phyloP scores from a whole-genome alignment of 2,113 vertebrate species.

The Chloropsis hardwickii region DNA sequence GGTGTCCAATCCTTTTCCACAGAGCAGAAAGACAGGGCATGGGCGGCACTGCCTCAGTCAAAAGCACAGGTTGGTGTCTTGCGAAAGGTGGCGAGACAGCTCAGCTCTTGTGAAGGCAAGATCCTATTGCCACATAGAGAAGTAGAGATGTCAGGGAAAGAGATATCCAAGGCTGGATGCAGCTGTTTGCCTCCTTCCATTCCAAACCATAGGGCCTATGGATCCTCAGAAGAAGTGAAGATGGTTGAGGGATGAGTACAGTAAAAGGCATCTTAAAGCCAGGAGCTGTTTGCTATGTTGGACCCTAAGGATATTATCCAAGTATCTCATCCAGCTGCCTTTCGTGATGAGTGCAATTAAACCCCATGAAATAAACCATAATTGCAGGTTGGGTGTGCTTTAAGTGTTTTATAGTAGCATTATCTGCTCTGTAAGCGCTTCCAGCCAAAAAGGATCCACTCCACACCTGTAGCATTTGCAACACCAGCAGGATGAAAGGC shows the following conservation, averaged over 20 bases:
- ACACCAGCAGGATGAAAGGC: background rate
- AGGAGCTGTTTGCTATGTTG: background rate
- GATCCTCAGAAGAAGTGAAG: background rate
- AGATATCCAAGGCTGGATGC: background rate
- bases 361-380: background rate
- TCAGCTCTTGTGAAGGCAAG: background rate
- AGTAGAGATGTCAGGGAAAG: background rate
- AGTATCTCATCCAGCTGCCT: background rate
- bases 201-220: background rate
- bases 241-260: background rate
- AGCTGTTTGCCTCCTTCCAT: background rate
- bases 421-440: background rate
- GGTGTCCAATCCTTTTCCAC: background rate
- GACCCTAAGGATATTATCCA: background rate
- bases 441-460: background rate
- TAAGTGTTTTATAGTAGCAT: background rate
- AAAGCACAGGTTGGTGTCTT: background rate
- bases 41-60: accelerated
- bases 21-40: background rate
- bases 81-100: background rate
- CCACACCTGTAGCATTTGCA: background rate
- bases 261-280: background rate
- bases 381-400: background rate
- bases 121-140: background rate
- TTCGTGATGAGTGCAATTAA: background rate